Percentiles rank a stretch among this genome's conserved stretches.
Evolutionary conservation across 1,140 invertebrate species (phyloP).

Genomic region (Venustaconcha ellipsiformis): DNA sequence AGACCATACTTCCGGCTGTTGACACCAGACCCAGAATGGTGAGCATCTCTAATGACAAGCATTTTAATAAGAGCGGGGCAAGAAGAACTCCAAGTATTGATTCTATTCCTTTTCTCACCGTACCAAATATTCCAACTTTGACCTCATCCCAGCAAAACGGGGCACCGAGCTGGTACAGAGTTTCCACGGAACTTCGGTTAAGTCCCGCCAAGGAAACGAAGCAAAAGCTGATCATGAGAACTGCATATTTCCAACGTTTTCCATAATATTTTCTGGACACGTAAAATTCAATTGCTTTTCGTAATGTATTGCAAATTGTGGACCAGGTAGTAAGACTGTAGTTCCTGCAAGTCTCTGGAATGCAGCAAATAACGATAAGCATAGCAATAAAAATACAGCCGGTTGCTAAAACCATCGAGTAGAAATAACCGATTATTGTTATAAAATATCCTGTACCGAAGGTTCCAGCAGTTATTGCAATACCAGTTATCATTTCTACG

Average conservation of each 20-base stretch:
- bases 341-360: conserved; percentile 22
- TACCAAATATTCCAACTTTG: conserved; percentile 19
- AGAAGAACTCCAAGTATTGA: conserved; percentile 9
- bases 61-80: conserved; percentile 3
- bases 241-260: conserved; percentile 4
- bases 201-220: conserved; percentile 2
- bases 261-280: neutral
- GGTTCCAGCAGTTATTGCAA: conserved; percentile 1
- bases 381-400: conserved; percentile 4
- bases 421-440: neutral
- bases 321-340: neutral
- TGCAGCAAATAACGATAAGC: neutral
- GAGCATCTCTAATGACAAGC: conserved; percentile 12
- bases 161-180: conserved; percentile 21
- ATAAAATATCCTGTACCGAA: conserved; percentile 21
- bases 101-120: conserved; percentile 3
- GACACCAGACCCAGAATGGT: conserved; percentile 4
- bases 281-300: conserved; percentile 6
- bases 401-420: neutral
- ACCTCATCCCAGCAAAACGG: conserved; percentile 23
- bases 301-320: neutral
- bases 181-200: conserved; percentile 9
- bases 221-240: conserved; percentile 7
- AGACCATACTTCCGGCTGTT: conserved; percentile 5
- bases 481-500: neutral